Base-by-base conservation (phyloP, 2,888 invertebrate genomes). In the Rhagonycha lutea region DNA sequence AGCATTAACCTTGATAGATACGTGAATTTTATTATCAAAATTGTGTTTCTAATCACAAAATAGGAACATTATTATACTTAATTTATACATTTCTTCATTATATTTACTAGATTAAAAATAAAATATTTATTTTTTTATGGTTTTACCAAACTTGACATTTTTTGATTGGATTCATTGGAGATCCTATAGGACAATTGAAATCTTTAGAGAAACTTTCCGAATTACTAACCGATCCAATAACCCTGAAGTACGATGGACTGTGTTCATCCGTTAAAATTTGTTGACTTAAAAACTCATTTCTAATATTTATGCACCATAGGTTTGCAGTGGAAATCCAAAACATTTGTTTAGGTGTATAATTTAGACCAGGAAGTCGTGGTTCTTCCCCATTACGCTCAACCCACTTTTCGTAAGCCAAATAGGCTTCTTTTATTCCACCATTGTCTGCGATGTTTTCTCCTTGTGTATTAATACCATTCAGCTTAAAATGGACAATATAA, bases 401-500 rank as follows among this genome's bases (percentile, higher is more conserved):
- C 76, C 76, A 78, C 5, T 72, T 96, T 0, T 82, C 93, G 89
- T 7, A 90, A 88, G 79, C 94, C 90, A 84, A 12, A 90, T 87
- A 61, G 90, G 96, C 94, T 86, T 96, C 95, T 83, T 96, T 95
- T 69, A 97, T 91, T 0, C 97, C 97, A 0, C 97, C 97, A 84
- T 97, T 97, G 85, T 97, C 97, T 0, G 97, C 97, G 83, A 97
- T 97, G 84, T 97, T 97, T 87, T 97, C 97, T 3, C 94, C 94
- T 89, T 91, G 83, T 0, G 96, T 96, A 82, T 92, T 94, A 63
- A 92, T 88, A 0, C 94, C 94, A 11, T 77, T 71, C 14, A 77
- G 28, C 77, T 77, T 29, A 4, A 73, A 73, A 3, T 61, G 29
- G 12, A 7, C 7, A 7, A 1, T 1, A 18, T 62, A 12, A 24